Evolutionary conservation across 2,113 vertebrate genomes (phyloP), one percentile per base, ranked within the genome.

Genomic region (Gnathonemus longibarbis): DNA sequence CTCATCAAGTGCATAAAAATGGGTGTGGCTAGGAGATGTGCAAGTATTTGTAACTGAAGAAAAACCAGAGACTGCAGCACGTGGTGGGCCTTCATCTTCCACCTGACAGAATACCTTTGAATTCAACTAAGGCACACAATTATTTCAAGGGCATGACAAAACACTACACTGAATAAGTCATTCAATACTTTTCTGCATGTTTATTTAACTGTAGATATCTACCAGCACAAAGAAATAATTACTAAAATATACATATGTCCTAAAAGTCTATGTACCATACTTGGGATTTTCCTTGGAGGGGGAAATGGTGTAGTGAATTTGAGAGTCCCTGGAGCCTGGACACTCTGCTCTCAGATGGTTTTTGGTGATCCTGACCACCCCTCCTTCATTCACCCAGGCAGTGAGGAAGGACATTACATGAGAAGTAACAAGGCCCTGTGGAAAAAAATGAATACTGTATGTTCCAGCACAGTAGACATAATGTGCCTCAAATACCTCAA

Each of bases 381-480:
- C 97, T 0, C 98, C 98, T 91, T 97, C 96, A 24, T 96, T 97
- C 70, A 99, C 98, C 98, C 98, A 99, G 2, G 97, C 97, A 92
- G 95, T 50, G 0, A 97, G 95, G 27, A 96, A 94, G 2, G 96
- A 94, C 77, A 94, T 91, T 21, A 98, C 90, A 0, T 58, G 94
- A 49, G 96, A 96, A 46, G 94, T 91, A 88, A 92, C 90, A 10
- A 90, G 89, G 2, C 90, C 91, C 98, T 99, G 93, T 49, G 56
- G 58, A 89, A 24, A 53, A 56, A 21, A 11, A 58, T 13, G 49
- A 46, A 50, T 50, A 7, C 35, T n/a, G 74, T 42, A 77, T 35
- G 13, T 58, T 58, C 7, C 87, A 66, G 39, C 62, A 49, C 27
- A 62, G n/a, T 15, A 42, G 24, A 88, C 46, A 74, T 46, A 10